Evolutionary conservation across 2,888 invertebrate species (phyloP).

Genomic region (Ophioninae sp.): DNA sequence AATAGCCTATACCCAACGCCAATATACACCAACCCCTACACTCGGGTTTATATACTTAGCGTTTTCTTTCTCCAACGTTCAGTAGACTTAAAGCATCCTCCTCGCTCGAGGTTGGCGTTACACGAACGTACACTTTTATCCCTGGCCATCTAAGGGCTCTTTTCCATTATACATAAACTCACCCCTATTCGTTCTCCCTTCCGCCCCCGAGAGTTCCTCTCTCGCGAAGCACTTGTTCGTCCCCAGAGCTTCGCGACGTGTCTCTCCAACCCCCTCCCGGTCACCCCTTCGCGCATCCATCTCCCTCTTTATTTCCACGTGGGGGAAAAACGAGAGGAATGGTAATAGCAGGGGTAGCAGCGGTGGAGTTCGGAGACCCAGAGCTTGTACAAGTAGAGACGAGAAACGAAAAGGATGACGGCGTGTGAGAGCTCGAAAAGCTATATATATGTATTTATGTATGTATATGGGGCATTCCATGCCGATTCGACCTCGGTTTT

Average conservation of each 20-base stretch:
- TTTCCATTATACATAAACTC: constrained; percentile 62
- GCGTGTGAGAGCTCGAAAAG: constrained; percentile 28
- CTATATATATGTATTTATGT: neutral
- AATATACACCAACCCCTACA: neutral
- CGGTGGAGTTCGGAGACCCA: constrained; percentile 43
- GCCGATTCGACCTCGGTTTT: too few species aligned
- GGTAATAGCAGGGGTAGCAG: constrained; percentile 47
- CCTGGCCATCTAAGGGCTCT: constrained; percentile 56
- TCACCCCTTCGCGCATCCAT: constrained; percentile 19
- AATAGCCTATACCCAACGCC: neutral
- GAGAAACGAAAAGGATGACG: constrained; percentile 43
- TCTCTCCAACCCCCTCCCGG: constrained; percentile 49
- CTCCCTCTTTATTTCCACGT: constrained; percentile 49
- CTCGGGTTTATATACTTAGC: constrained; percentile 29
- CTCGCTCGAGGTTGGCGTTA: constrained; percentile 44
- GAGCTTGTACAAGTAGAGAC: constrained; percentile 50
- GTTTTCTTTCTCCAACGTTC: constrained; percentile 52
- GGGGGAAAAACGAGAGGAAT: constrained; percentile 52
- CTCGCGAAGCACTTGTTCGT: constrained; percentile 59
- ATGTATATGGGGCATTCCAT: too few species aligned
- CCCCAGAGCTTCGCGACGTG: constrained; percentile 38
- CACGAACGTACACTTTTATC: constrained; percentile 32
- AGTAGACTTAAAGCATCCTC: constrained; percentile 57
- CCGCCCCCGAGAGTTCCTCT: constrained; percentile 53
- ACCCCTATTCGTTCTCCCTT: constrained; percentile 39